Base-by-base conservation (phyloP, 2,888 invertebrate species). In the Adela reaumurella region DNA sequence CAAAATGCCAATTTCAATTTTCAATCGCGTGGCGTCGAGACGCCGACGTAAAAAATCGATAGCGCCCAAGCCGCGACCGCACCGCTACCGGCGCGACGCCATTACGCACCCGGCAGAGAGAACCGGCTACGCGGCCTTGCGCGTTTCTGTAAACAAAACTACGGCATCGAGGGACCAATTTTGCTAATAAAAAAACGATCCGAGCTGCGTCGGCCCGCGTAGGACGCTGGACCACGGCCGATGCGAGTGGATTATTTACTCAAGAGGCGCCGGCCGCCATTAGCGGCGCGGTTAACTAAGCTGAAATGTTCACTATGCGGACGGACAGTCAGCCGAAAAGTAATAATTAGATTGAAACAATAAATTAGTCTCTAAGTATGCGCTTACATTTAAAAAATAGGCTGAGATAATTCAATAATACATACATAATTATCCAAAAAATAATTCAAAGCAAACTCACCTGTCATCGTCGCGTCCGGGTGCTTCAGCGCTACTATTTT, bases 391-490 rank as follows among this genome's bases (percentile, higher is more conserved):
- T 24, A 5, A 24, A 24, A 6, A 24, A 24, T 10, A 24, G 10
- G 6, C 10, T 24, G 5, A 24, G 24, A 24, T 10, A 24, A 24
- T 24, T 6, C 10, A 6, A 24, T 24, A 6, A 24, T 10, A 24
- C 5, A 24, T 24, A 24, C 5, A 5, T 24, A 24, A 24, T 24
- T 24, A 6, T 29, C 18, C 42, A 41, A 16, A 6, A 17, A 47
- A 3, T 18, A 6, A 19, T 16, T 41, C 19, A n/a, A 18, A 35
- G 14, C 58, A 62, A 61, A 60, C 55, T 54, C 52, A 89, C 88
- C 88, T 88, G 83, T 88, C 90, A 74, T 90, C 90, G 79, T 90
- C 90, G 66, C 89, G 87, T 64, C 87, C 87, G 52, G 88, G 85
- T 58, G 86, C 86, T 76, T 89, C 89, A 57, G 87, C 87, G 71